Evolutionary conservation across 2,797 vertebrate species (phyloP), one percentile per base, ranked within the genome.

Genomic region (Stomatorhinus walkeri): DNA sequence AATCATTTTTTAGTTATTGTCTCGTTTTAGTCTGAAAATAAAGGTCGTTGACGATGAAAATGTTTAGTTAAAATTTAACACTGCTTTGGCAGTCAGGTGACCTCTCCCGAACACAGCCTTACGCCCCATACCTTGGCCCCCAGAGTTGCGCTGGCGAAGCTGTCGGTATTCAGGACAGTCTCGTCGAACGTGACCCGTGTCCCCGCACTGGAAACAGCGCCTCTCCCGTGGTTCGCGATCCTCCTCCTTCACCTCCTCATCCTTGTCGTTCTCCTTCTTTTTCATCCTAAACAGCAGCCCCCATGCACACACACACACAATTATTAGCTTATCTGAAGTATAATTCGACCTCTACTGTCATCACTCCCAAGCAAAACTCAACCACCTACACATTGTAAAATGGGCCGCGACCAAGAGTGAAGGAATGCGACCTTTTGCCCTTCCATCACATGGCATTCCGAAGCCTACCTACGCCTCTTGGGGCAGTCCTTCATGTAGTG

Each of bases 401-500:
- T 36, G 12, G 64, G 28, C 12, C 14, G 12, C 4, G 64, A 72
- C 12, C 64, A 36, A 32, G 28, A 32, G 12, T 5, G 19, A n/a
- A 52, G 83, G 46, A 52, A 51, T 12, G 4, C 12, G 83, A 52
- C n/a, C 43, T 28, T 28, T 85, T 32, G 40, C 52, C 85, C 14
- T 32, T 32, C 64, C 1, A 0, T 14, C 24, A 32, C 2, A 36
- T 9, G 14, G 28, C 64, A 32, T 61, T 54, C 85, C 7, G 19
- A 48, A 89, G 89, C 93, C 92, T 91, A 99, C 98, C 98, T 98
- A 94, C 98, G 98, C 92, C 97, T 97, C 93, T 99, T 99, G 8
- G 98, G 98, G 91, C 98, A 99, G 93, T 99, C 98, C 95, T 99
- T 99, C 98, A 99, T 99, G 92, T 99, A 99, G 92, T 99, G 98